Evolutionary conservation across 2,888 invertebrate genomes (phyloP), one percentile per base, ranked within the genome.

Genomic region (Drosophila tripunctata): DNA sequence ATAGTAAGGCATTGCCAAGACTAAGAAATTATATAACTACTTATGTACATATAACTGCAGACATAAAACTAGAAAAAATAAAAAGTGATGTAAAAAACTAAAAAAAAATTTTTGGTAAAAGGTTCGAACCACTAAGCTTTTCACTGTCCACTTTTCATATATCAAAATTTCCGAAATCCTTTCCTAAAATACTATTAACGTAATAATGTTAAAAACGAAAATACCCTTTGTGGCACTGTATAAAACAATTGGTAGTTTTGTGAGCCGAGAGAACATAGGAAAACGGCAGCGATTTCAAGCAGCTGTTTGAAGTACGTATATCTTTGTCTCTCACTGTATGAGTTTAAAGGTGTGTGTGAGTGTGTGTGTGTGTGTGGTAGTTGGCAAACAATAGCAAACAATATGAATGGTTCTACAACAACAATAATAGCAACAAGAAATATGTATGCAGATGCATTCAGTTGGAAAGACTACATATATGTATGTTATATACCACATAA

Each of bases 401-500:
- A 31, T 40, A 61, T 54, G 61, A 67, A 67, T 64, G 48, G 41
- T 15, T 54, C 47, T 56, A 19, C 62, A 54, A 30, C 33, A 61
- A 45, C 61, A 55, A 48, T 22, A 60, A 50, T 15, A 69, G 47
- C 60, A 60, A 65, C 36, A 21, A 33, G 50, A 67, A 51, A 72
- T 74, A 73, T 64, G 56, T 63, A 73, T 65, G 60, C 60, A 68
- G 61, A 74, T 73, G 65, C 75, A 74, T 72, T 48, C 69, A 50
- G 43, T 31, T 50, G 43, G n/a, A n/a, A n/a, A n/a, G n/a, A n/a
- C n/a, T n/a, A n/a, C n/a, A n/a, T n/a, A n/a, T n/a, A n/a, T n/a
- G n/a, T n/a, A n/a, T n/a, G n/a, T n/a, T 10, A 33, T 76, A 56
- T 45, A 31, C 57, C 30, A 24, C 24, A 57, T 67, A 63, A 55